A percentile compares a stretch with the other conserved stretches of the same genome.
Evolutionary conservation across 2,113 vertebrate species (phyloP).

Genomic region (Sminthopsis crassicaudata): DNA sequence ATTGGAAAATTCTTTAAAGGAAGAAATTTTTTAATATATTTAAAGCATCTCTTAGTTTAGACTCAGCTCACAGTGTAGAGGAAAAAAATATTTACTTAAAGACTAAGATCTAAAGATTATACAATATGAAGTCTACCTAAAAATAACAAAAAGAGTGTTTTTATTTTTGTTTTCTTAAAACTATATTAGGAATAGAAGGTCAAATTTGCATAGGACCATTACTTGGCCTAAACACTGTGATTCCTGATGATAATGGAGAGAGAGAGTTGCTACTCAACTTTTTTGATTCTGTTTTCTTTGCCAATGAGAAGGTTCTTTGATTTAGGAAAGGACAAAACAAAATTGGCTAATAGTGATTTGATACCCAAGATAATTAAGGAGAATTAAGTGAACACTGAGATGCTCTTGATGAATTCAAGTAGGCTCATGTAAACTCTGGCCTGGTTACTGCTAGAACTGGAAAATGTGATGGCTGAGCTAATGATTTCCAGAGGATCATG

Average conservation of each 20-base stretch:
- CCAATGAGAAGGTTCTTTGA: background rate
- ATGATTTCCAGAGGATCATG: too few relatives aligned
- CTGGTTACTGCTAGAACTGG: too few relatives aligned
- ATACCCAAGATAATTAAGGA: background rate
- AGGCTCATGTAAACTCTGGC: too few relatives aligned
- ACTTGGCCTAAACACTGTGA: background rate
- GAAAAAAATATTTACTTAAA: background rate
- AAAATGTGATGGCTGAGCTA: too few relatives aligned
- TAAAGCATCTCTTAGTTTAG: background rate
- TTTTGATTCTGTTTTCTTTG: background rate
- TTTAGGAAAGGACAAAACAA: background rate
- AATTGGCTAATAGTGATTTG: background rate
- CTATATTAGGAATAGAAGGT: background rate
- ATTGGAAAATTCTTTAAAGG: background rate
- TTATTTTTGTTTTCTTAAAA: background rate
- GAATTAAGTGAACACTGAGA: background rate
- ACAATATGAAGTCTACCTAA: background rate
- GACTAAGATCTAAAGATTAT: background rate
- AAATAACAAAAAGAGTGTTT: background rate
- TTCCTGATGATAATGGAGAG: background rate
- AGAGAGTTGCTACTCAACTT: background rate
- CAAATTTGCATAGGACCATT: background rate
- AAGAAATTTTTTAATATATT: background rate
- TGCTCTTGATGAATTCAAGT: too few relatives aligned
- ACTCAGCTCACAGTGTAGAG: background rate